Evolutionary conservation across 2,888 invertebrate genomes (phyloP).

Genomic region (Amphipoea lucens): DNA sequence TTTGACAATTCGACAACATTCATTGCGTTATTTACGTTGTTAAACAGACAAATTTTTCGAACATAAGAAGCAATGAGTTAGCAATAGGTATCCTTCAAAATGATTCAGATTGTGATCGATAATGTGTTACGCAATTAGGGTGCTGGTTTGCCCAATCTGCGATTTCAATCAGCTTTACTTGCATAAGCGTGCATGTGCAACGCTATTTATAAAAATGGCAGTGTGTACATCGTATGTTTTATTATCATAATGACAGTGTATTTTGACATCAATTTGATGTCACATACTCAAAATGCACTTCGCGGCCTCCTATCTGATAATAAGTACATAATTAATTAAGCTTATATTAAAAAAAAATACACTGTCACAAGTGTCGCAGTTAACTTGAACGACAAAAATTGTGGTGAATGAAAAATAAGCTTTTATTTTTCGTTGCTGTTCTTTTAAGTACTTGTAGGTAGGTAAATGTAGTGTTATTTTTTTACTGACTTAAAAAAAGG

Average conservation of each 20-base stretch:
- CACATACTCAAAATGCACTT: slow-evolving; percentile 10
- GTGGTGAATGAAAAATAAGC: neutral
- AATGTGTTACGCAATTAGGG: too few species aligned
- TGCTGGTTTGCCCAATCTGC: neutral
- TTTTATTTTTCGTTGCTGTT: too few species aligned
- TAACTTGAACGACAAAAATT: neutral
- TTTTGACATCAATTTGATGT: neutral
- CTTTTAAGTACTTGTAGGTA: too few species aligned
- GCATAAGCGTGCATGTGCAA: neutral
- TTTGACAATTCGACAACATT: neutral
- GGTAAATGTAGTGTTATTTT: neutral
- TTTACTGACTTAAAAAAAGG: too few species aligned
- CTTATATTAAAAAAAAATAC: neutral
- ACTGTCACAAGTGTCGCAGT: too few species aligned
- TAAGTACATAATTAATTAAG: slow-evolving; percentile 11
- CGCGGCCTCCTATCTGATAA: slow-evolving; percentile 14
- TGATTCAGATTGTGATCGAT: too few species aligned
- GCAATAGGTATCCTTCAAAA: neutral
- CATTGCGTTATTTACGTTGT: too few species aligned
- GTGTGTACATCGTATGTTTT: neutral
- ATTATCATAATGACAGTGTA: slow-evolving; percentile 28
- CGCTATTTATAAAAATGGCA: slow-evolving; percentile 8
- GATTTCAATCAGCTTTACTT: neutral
- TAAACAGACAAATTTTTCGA: too few species aligned
- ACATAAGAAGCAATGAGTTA: neutral